A percentile compares a stretch with the other conserved stretches of the same genome.
Evolutionary conservation across 2,113 vertebrate species (phyloP).

Genomic region (Heptranchias perlo): DNA sequence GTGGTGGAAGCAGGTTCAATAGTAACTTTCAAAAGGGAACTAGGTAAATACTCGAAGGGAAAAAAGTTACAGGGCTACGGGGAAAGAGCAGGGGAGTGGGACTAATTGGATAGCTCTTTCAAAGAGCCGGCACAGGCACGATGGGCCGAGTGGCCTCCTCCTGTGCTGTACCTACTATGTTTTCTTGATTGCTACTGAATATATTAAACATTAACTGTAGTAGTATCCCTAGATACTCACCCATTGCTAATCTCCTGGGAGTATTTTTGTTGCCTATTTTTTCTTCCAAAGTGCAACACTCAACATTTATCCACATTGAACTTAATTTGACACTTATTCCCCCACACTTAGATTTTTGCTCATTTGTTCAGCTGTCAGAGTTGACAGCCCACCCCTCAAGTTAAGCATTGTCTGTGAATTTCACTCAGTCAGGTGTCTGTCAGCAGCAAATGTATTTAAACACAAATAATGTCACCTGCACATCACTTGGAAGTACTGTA

Average conservation of each 20-base stretch:
- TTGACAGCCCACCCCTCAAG: neutral
- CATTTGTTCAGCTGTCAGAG: neutral
- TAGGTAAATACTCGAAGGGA: no score
- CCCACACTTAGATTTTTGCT: neutral
- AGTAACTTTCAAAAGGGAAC: no score
- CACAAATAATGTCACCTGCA: neutral
- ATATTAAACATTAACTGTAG: neutral
- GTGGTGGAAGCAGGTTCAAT: no score
- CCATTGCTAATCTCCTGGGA: neutral
- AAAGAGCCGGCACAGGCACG: no score
- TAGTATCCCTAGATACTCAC: neutral
- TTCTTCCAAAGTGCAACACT: neutral
- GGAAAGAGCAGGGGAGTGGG: no score
- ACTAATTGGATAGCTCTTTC: no score
- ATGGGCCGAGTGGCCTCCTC: no score
- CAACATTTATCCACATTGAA: neutral
- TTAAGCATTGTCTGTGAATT: neutral
- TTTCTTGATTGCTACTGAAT: neutral
- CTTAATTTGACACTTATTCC: neutral
- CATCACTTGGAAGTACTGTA: neutral
- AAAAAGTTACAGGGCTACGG: no score
- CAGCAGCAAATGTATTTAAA: neutral
- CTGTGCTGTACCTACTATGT: no score
- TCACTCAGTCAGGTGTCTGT: neutral
- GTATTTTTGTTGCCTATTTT: neutral